These are phyloP conservation scores for Clupea harengus DNA, from an alignment of 2,113 vertebrate genomes.

Conservation along the genomic window DNA sequence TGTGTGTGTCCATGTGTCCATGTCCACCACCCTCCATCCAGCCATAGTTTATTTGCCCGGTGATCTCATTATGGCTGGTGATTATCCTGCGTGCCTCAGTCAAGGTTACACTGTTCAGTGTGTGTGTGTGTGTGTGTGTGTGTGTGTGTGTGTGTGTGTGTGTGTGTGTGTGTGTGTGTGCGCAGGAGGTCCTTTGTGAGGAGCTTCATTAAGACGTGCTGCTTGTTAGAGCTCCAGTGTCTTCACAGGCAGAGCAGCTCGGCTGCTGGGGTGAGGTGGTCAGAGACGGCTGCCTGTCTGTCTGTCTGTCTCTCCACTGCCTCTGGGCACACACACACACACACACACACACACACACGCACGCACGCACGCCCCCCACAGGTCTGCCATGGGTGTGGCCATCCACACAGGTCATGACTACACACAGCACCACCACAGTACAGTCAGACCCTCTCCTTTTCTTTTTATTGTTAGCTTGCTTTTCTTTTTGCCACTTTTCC, in stretches of 20 bases:
- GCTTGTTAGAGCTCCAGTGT: conserved; percentile 66
- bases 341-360: neutral
- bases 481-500: neutral
- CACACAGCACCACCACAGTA: too few relatives aligned
- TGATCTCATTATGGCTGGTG: conserved; percentile 48
- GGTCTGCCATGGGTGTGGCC: neutral
- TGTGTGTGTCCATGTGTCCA: neutral
- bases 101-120: conserved; percentile 51
- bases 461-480: neutral
- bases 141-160: conserved; percentile 20
- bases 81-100: conserved; percentile 51
- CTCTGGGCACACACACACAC: neutral
- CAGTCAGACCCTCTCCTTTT: too few relatives aligned
- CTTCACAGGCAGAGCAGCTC: conserved; percentile 35
- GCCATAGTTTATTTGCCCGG: conserved; percentile 39
- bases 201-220: conserved; percentile 59
- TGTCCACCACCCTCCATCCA: neutral
- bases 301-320: neutral
- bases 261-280: conserved; percentile 50
- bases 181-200: conserved; percentile 49
- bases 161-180: conserved; percentile 34
- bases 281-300: too few relatives aligned
- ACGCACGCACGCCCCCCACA: neutral
- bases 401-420: too few relatives aligned
- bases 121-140: conserved; percentile 40